Conservation (phyloP, 2,113 vertebrate species). For the Connochaetes taurinus region DNA sequence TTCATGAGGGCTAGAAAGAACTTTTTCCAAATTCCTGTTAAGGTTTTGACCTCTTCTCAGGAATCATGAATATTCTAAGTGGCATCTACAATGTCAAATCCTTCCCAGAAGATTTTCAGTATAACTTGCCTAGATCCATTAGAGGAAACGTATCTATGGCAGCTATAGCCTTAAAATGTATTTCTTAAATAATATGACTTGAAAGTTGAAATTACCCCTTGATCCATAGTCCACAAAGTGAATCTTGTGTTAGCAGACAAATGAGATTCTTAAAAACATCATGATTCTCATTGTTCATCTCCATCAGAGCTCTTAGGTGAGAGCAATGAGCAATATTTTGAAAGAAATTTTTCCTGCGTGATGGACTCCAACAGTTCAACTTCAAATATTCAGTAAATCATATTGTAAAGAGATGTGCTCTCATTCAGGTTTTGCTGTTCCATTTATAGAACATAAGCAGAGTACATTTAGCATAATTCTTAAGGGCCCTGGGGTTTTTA, state of each 20-base stretch:
- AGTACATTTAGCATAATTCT: not conserved
- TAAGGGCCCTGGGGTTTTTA: not conserved
- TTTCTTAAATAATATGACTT: not conserved
- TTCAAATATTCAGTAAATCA: not conserved
- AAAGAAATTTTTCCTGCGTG: not conserved
- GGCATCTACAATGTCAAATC: not conserved
- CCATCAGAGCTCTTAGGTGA: not conserved
- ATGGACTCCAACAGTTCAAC: not conserved
- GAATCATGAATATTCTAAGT: not conserved
- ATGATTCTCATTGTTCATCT: not conserved
- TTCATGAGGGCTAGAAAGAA: not conserved
- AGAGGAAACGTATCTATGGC: not conserved
- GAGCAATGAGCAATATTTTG: not conserved
- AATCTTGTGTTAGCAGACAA: not conserved
- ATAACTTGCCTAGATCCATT: not conserved
- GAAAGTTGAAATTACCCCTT: not conserved
- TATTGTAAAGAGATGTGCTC: not conserved
- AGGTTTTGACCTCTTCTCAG: not conserved
- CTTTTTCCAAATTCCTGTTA: not conserved
- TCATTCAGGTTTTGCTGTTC: not conserved
- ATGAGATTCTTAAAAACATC: not conserved
- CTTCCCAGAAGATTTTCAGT: not conserved
- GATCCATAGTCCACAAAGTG: not conserved
- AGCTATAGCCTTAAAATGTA: not conserved
- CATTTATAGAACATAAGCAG: not conserved